A percentile compares a stretch with the other conserved stretches of the same genome.
Conservation (phyloP, 2,888 invertebrate genomes). For the Meandrusa payeni region DNA sequence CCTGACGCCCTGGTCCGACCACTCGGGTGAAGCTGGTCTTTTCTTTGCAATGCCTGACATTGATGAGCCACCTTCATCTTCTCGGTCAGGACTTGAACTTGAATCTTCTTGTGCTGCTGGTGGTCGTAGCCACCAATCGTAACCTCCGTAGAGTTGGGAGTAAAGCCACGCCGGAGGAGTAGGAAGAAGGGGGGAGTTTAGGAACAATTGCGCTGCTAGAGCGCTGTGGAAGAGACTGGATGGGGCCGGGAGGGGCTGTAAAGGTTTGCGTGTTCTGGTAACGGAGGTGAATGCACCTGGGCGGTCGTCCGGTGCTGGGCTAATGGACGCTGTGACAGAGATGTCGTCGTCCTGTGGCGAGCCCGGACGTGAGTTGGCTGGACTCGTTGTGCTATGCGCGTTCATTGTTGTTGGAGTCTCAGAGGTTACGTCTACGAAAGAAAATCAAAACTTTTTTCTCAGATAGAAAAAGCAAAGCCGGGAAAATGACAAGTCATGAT, state of each 20-base stretch:
- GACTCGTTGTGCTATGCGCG: slow-evolving; percentile 87
- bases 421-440: slow-evolving; percentile 56
- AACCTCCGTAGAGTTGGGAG: slow-evolving; percentile 86
- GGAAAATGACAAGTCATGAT: too few species aligned
- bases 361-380: slow-evolving; percentile 82
- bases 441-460: too few species aligned
- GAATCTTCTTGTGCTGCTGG: slow-evolving; percentile 67
- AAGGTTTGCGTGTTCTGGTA: slow-evolving; percentile 62
- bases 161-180: slow-evolving; percentile 90
- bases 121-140: slow-evolving; percentile 85
- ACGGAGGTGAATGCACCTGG: slow-evolving; percentile 80
- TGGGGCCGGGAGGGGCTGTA: slow-evolving; percentile 68
- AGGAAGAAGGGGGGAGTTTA: slow-evolving; percentile 87
- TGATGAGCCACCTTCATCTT: slow-evolving; percentile 59
- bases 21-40: slow-evolving; percentile 77
- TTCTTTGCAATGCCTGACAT: slow-evolving; percentile 69
- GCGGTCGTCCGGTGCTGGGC: slow-evolving; percentile 74
- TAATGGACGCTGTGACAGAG: slow-evolving; percentile 82
- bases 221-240: slow-evolving; percentile 75
- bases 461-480: too few species aligned
- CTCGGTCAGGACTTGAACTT: slow-evolving; percentile 66
- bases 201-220: slow-evolving; percentile 85
- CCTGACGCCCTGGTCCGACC: slow-evolving; percentile 66
- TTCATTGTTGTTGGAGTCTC: slow-evolving; percentile 72
- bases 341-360: slow-evolving; percentile 83